Base-by-base conservation (phyloP, 2,888 invertebrate genomes). In the Cheilosia impressa region DNA sequence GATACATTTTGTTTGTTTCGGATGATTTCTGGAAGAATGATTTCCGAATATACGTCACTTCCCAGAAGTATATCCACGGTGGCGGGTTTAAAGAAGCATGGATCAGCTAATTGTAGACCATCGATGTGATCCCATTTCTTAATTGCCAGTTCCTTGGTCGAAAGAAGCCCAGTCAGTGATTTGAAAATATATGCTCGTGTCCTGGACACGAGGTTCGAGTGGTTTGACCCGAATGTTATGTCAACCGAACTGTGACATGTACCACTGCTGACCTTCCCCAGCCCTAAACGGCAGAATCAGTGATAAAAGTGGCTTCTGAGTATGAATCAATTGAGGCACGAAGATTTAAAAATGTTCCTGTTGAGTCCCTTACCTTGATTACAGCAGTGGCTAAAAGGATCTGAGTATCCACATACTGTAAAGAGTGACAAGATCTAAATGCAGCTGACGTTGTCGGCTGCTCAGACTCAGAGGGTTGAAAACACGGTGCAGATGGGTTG, bases 221-320 rank as follows among this genome's bases (percentile, higher is more conserved):
- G 17, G 13, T 22, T 24, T 13, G 71, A 52, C 38, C 41, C 45
- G 19, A 62, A 22, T 34, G 53, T 62, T 17, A 72, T 15, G 31
- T 72, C 38, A 17, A 72, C 60, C 5, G n/a, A n/a, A n/a, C n/a
- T n/a, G n/a, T n/a, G n/a, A n/a, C n/a, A n/a, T n/a, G n/a, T n/a
- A n/a, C 13, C 52, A n/a, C 50, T 72, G 52, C 52, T 52, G n/a
- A 62, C 60, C 27, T 62, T 52, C 38, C 71, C 50, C n/a, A 71
- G 43, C 24, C 57, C 45, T 45, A 15, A 34, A 43, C 43, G 17
- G 55, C 43, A 15, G 43, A 43, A 17, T 69, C 31, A 7, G 68
- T 53, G 17, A 69, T 69, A 24, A 69, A 57, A 19, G 47, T 55
- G 2, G 58, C 69, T 27, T 69, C 47, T 55, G 58, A 69, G 10